These are phyloP conservation scores for Eupsilia transversa DNA, from an alignment of 2,888 invertebrate genomes.

Conservation along the genomic window DNA sequence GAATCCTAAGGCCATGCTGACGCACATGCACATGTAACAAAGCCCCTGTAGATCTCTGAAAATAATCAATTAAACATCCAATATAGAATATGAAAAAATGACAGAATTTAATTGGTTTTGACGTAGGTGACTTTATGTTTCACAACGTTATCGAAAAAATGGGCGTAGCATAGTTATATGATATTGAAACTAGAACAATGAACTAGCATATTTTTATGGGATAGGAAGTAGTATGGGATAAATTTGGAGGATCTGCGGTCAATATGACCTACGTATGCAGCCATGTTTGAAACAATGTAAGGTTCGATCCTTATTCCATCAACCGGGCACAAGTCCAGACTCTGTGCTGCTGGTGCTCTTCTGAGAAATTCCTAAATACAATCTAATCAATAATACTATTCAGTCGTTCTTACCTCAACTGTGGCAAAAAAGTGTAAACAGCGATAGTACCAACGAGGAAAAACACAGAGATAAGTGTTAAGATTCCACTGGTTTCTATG, in stretches of 20 bases:
- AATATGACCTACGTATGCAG: background rate
- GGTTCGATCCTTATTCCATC: background rate
- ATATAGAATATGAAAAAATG: background rate
- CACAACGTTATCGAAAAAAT: constrained; percentile 20
- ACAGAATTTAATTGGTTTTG: background rate
- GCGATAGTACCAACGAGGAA: constrained; percentile 91
- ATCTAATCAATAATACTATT: background rate
- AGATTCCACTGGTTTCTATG: constrained; percentile 83
- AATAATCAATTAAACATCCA: constrained; percentile 42
- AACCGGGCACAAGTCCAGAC: background rate
- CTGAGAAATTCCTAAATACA: background rate
- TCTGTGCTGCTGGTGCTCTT: background rate
- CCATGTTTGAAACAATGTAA: background rate
- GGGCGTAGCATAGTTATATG: constrained; percentile 25
- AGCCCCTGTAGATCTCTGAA: constrained; percentile 91
- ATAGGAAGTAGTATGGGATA: no score
- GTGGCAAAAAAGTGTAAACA: constrained; percentile 91
- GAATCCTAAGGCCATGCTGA: constrained; percentile 91
- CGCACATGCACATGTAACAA: constrained; percentile 91
- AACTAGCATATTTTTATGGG: background rate
- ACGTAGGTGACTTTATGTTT: background rate
- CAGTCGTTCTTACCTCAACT: constrained; percentile 89
- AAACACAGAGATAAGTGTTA: constrained; percentile 89
- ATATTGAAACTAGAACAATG: constrained; percentile 4
- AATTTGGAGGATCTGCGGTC: background rate